Conservation (phyloP, 30 jellyfish, hydroid and myxozoan genomes). For the Pelagia noctiluca region DNA sequence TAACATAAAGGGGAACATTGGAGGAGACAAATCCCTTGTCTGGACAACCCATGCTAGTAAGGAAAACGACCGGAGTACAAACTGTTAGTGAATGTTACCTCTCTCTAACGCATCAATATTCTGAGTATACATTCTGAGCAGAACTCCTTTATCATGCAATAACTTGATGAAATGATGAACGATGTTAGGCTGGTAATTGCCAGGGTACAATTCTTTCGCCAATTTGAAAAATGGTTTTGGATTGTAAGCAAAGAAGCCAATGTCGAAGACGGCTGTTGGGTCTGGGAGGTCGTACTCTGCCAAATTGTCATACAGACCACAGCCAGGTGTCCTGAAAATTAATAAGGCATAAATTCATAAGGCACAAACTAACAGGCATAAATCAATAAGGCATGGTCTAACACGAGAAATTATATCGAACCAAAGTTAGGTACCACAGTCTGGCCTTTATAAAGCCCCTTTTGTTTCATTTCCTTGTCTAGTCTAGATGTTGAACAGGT, state of each 20-base stretch:
- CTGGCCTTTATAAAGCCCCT: no score
- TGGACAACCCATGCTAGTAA: not conserved
- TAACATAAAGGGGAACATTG: no score
- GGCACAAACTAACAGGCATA: no score
- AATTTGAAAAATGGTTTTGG: conserved; percentile 78
- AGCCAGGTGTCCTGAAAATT: conserved; percentile 63
- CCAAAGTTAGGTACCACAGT: no score
- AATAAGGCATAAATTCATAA: not conserved
- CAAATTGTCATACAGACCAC: conserved; percentile 77
- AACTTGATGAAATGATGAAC: conserved; percentile 73
- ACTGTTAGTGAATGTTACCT: conserved; percentile 25
- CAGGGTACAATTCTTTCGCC: conserved; percentile 79
- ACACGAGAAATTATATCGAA: no score
- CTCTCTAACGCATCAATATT: conserved; percentile 80
- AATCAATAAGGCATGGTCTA: no score
- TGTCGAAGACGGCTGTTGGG: conserved; percentile 76
- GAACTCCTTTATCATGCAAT: conserved; percentile 52
- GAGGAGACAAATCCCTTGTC: no score
- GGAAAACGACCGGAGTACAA: not conserved
- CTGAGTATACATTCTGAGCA: conserved; percentile 75
- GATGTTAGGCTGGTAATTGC: conserved; percentile 59
- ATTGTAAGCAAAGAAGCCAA: conserved; percentile 54
- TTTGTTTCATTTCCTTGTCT: no score
- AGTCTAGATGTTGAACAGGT: no score
- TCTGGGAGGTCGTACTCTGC: conserved; percentile 73